Percentiles rank a stretch among this genome's conserved stretches.
Evolutionary conservation across 2,797 vertebrate genomes (phyloP).

Genomic region (Phalloptychus januarius): DNA sequence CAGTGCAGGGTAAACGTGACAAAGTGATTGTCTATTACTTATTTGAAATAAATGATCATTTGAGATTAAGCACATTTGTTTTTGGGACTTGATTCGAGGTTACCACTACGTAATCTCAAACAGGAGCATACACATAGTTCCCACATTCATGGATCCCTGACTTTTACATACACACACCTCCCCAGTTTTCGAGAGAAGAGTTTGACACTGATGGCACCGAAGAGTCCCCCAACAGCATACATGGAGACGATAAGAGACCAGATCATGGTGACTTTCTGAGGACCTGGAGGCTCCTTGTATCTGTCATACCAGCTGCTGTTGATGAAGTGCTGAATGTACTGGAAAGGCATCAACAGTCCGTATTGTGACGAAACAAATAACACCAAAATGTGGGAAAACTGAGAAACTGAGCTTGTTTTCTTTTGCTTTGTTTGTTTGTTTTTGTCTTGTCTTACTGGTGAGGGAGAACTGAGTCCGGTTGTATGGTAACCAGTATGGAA

Average conservation of each 20-base stretch:
- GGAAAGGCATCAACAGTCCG: neutral
- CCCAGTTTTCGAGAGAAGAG: conserved; percentile 76
- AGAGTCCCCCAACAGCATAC: conserved; percentile 79
- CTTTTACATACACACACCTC: conserved; percentile 74
- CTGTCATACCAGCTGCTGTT: conserved; percentile 81
- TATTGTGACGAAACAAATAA: too few relatives aligned
- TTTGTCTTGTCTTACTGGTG: conserved; percentile 84
- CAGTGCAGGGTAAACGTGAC: neutral
- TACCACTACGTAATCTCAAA: neutral
- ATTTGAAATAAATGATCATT: neutral
- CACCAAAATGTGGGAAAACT: neutral
- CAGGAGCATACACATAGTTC: neutral
- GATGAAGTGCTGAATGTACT: conserved; percentile 87
- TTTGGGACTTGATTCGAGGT: neutral
- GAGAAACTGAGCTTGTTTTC: neutral
- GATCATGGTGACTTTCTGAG: conserved; percentile 76
- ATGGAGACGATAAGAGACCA: conserved; percentile 85
- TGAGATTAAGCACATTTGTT: neutral
- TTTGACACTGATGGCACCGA: conserved; percentile 74
- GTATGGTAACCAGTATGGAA: conserved; percentile 84
- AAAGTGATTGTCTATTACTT: neutral
- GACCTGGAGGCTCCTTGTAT: conserved; percentile 65
- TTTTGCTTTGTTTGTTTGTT: too few relatives aligned
- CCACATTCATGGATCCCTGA: neutral
- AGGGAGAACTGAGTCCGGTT: conserved; percentile 84